Evolutionary conservation across 2,888 invertebrate genomes (phyloP).

Genomic region (Tryphoninae sp.): DNA sequence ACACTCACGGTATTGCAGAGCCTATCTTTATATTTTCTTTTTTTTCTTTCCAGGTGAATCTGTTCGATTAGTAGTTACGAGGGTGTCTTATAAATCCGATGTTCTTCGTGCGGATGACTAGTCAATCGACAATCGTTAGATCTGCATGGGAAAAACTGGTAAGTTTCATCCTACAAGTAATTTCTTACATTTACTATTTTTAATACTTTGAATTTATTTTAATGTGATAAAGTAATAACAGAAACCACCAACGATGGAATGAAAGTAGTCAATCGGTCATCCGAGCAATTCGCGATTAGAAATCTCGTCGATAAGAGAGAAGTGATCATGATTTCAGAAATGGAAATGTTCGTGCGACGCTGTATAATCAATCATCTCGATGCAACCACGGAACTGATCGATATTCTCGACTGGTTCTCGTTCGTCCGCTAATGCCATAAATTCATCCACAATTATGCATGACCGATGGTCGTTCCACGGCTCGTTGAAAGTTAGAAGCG

Average conservation of each 20-base stretch:
- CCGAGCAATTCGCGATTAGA: conserved; percentile 40
- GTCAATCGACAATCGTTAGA: neutral
- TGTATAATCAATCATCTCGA: conserved; percentile 25
- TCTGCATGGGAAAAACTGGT: neutral
- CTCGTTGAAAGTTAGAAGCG: conserved; percentile 43
- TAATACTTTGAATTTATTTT: neutral
- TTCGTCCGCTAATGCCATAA: neutral
- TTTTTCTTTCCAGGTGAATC: conserved; percentile 12
- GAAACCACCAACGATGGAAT: neutral
- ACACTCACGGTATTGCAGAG: conserved; percentile 8
- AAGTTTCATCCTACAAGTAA: neutral
- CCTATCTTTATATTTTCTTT: conserved; percentile 12
- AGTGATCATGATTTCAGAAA: neutral
- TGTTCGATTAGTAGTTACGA: neutral
- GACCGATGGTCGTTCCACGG: conserved; percentile 30
- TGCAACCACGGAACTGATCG: conserved; percentile 21
- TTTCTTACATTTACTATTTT: too few relatives aligned
- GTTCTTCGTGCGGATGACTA: neutral
- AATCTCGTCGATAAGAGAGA: conserved; percentile 31
- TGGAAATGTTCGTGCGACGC: neutral
- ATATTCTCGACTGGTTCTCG: conserved; percentile 5
- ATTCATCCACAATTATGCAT: conserved; percentile 31
- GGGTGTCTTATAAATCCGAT: neutral
- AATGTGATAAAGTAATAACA: neutral
- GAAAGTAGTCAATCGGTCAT: conserved; percentile 13